Base-by-base conservation (phyloP, 2,113 vertebrate genomes). In the Mormoops blainvillei region DNA sequence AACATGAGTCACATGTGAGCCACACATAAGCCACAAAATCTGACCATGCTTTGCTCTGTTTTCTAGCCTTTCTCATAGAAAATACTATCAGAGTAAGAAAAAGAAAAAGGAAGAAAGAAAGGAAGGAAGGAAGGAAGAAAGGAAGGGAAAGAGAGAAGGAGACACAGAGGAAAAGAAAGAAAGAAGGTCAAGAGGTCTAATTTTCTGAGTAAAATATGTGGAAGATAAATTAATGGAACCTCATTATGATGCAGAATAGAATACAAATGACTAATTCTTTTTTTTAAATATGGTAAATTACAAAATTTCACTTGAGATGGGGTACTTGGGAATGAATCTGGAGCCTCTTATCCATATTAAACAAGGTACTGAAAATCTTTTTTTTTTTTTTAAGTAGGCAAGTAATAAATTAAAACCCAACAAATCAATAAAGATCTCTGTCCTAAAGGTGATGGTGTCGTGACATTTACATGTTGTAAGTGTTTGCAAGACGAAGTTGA, bases 331-430 rank as follows among this genome's bases (percentile, higher is more conserved):
- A 65, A 43, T 50, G 41, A 85, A 50, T 41, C 41, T 58, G 14
- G 61, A 74, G 5, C 24, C 38, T 58, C 22, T 52, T 61, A n/a
- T 81, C 38, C 36, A 83, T 19, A 16, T 95, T 93, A 83, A 93
- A 87, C 24, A 83, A 93, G 50, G 43, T 85, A 41, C 11, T 71
- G 19, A 15, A 78, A 82, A 87, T 58, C 16, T 50, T 33, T 88
- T 65, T 80, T 88, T 65, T 80, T 20, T 54, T 65, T 58, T 48
- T 48, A 48, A 61, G 12, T 58, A 90, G 61, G 7, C 16, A 81
- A 82, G 70, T 16, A 91, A 88, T 70, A 95, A 89, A 91, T 95
- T 71, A 88, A 96, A 92, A 52, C 28, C 26, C 45, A 82, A 50
- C 1, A 45, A 38, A 80, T 80, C 41, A 31, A 65, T 83, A 33